Conservation (phyloP, 2,797 vertebrate species). For the Eulemur rubriventer region DNA sequence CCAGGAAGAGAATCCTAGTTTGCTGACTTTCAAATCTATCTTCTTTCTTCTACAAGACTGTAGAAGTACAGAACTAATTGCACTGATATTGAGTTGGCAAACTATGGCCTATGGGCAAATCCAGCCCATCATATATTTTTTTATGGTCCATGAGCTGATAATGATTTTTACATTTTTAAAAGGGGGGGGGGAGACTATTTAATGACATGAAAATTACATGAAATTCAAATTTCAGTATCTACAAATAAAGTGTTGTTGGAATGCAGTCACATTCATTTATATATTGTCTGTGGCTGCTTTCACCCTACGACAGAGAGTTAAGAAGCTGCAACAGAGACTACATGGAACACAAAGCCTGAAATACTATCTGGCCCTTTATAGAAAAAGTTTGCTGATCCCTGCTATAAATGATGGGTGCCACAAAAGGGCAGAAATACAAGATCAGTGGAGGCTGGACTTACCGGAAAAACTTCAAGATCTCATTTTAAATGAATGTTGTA, state of each 20-base stretch:
- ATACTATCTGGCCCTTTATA: background rate
- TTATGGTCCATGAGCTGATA: background rate
- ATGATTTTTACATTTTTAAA: background rate
- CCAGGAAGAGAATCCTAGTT: background rate
- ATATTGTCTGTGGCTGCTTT: background rate
- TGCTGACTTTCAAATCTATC: slow-evolving; percentile 18
- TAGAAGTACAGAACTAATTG: background rate
- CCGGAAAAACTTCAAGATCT: background rate
- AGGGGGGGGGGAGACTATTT: background rate
- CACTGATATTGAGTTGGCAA: background rate
- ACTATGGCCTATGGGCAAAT: background rate
- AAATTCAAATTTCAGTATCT: slow-evolving; percentile 31
- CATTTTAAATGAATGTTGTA: slow-evolving; percentile 12
- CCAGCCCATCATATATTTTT: background rate
- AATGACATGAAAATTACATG: background rate
- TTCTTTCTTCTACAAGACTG: slow-evolving; percentile 20
- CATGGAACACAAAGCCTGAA: background rate
- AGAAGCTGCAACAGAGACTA: background rate
- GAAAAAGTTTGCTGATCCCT: background rate
- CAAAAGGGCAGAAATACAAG: background rate
- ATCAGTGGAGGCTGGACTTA: background rate
- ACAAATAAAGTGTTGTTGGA: background rate
- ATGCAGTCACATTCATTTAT: background rate
- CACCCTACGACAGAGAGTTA: background rate
- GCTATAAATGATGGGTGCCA: background rate